Evolutionary conservation across 2,888 invertebrate genomes (phyloP).

Genomic region (Geophilus truncorum): DNA sequence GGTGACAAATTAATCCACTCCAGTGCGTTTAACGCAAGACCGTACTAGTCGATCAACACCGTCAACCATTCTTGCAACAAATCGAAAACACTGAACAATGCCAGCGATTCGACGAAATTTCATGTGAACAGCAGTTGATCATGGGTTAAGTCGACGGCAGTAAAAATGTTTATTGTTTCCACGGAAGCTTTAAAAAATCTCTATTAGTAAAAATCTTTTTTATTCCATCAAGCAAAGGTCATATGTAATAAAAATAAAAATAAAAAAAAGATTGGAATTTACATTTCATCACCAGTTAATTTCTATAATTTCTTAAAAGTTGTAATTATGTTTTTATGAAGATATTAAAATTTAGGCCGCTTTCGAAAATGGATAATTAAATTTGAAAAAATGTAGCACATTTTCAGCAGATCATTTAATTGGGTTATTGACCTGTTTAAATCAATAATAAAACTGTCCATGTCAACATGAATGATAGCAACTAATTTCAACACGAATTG

Average conservation of each 20-base stretch:
- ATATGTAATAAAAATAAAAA: background rate
- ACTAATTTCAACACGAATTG: background rate
- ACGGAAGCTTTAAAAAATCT: background rate
- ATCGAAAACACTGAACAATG: background rate
- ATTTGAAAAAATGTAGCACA: background rate
- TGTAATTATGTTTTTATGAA: too few species aligned
- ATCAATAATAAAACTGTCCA: background rate
- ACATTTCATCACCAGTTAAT: too few species aligned
- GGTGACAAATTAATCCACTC: too few species aligned
- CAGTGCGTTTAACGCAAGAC: too few species aligned
- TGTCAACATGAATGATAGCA: background rate
- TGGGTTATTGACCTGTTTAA: background rate
- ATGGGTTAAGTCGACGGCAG: background rate
- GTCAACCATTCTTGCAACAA: background rate
- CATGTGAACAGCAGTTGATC: background rate
- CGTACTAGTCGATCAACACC: background rate
- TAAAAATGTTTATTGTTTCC: background rate
- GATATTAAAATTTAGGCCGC: too few species aligned
- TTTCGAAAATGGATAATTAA: too few species aligned
- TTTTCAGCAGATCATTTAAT: background rate
- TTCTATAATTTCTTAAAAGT: too few species aligned
- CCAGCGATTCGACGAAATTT: background rate
- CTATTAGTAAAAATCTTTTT: background rate
- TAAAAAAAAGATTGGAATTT: too few species aligned
- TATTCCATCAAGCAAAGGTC: background rate